Conservation (phyloP, 2,888 invertebrate species). For the Chymomyza caudatula region DNA sequence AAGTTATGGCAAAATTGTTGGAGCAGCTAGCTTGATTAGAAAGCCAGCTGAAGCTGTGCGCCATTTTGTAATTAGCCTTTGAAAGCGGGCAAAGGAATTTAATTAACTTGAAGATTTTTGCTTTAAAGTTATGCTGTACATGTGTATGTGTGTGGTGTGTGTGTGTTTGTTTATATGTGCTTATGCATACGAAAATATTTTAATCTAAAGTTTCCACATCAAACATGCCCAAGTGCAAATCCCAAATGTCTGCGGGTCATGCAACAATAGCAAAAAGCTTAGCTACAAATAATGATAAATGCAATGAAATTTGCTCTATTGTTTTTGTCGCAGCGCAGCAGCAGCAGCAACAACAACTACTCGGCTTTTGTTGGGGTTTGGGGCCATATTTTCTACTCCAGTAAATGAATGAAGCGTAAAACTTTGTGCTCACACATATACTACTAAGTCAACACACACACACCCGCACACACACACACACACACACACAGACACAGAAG, state of each 20-base stretch:
- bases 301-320: conserved; percentile 20
- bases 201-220: conserved; percentile 74
- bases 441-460: background rate
- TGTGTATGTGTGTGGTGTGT: background rate
- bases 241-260: conserved; percentile 39
- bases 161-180: background rate
- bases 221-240: conserved; percentile 64
- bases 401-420: conserved; percentile 5
- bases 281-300: conserved; percentile 62
- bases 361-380: background rate
- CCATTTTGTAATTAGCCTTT: conserved; percentile 37
- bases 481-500: conserved; percentile 3
- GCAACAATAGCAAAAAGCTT: conserved; percentile 54
- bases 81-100: background rate
- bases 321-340: background rate
- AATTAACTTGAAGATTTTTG: conserved; percentile 2
- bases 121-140: conserved; percentile 1
- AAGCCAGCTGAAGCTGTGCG: conserved; percentile 13
- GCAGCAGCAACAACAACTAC: no score
- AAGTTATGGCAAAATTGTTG: background rate
- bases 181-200: conserved; percentile 62
- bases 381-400: background rate
- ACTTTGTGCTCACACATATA: conserved; percentile 7
- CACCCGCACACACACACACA: background rate
- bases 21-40: conserved; percentile 5